Conservation (phyloP, 2,797 vertebrate genomes). For the Peromyscus attwateri region DNA sequence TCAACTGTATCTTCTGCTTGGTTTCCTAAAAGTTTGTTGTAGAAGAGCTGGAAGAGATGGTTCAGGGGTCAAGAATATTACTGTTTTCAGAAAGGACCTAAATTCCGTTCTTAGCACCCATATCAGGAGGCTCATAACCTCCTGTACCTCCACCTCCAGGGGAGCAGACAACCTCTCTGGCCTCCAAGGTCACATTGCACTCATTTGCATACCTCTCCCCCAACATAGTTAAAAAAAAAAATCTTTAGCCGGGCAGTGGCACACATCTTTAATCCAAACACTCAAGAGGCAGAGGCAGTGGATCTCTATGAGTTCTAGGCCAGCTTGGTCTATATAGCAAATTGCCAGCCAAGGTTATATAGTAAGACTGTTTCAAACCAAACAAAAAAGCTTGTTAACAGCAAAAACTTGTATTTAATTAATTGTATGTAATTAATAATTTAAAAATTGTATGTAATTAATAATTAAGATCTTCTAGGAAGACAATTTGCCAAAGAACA, state of each 20-base stretch:
- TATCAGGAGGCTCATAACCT: neutral
- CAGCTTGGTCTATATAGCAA: neutral
- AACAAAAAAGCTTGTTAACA: neutral
- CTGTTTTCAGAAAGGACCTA: neutral
- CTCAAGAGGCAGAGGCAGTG: neutral
- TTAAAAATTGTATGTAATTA: too few species aligned
- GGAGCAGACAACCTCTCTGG: neutral
- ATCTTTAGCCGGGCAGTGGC: neutral
- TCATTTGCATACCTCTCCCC: neutral
- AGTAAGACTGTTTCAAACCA: neutral
- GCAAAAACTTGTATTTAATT: conserved; percentile 10
- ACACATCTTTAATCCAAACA: neutral
- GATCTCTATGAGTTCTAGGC: neutral
- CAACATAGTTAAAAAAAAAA: too few species aligned
- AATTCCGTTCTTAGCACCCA: neutral
- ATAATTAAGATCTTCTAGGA: neutral
- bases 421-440: too few species aligned
- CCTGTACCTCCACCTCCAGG: neutral
- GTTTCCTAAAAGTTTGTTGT: conserved; percentile 15
- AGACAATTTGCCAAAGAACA: conserved; percentile 33
- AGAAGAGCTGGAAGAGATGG: conserved; percentile 14
- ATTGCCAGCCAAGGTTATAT: neutral
- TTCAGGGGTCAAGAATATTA: neutral
- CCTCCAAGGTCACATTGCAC: neutral
- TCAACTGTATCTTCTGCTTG: conserved; percentile 33